Evolutionary conservation across 2,888 invertebrate species (phyloP), one percentile per base, ranked within the genome.

Genomic region (Agrilus mali): DNA sequence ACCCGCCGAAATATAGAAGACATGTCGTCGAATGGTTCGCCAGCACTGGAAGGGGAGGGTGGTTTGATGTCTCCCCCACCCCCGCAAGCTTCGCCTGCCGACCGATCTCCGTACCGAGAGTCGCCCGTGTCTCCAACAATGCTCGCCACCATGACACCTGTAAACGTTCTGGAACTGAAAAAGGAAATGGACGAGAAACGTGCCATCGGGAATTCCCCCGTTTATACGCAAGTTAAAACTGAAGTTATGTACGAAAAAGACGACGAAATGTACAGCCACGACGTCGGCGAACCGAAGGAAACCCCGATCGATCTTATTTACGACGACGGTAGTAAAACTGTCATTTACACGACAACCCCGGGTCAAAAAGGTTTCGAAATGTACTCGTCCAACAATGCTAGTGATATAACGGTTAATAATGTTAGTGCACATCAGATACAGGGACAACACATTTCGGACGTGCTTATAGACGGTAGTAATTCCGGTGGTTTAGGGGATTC

Each of bases 91-190:
- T 74, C 75, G 42, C 72, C 74, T 46, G 67, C 68, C 34, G 60
- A 62, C 38, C 56, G 66, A 40, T 65, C 68, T 16, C 65, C 73
- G 45, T 53, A 58, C 46, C 70, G 73, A 52, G 73, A 74, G 53
- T 76, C 78, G 36, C 78, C 78, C 40, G 67, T 78, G 68, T 82
- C 77, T 55, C 82, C 82, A 55, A 77, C 82, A 50, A 82, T 87
- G 68, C 72, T 88, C 53, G 85, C 86, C 52, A 87, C 86, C 59
- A 88, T 88, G 87, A 87, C 86, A 48, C 86, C 87, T 44, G 87
- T 87, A 52, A 86, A 84, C 60, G 86, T 86, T 33, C 74, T 86
- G 56, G 86, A 86, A 59, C 74, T 80, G 43, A 67, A 78, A 56
- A 77, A 77, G 46, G 78, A 78, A 58, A 75, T 77, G 71, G 77